Evolutionary conservation across 2,888 invertebrate species (phyloP).

Genomic region (Melinaea menophilus): DNA sequence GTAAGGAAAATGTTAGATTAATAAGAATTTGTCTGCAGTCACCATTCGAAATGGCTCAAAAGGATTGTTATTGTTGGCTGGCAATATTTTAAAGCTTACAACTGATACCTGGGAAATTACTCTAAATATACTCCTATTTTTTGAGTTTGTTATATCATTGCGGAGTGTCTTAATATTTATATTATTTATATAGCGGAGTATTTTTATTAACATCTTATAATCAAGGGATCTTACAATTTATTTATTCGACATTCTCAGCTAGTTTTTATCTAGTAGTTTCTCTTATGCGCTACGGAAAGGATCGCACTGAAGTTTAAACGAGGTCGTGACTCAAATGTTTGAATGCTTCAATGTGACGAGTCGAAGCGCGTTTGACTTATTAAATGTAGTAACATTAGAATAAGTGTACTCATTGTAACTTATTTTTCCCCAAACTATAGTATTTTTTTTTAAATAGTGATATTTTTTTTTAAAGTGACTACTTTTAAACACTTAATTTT

Average conservation of each 20-base stretch:
- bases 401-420: neutral
- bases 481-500: too few species aligned
- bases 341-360: slow-evolving; percentile 1
- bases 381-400: neutral
- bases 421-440: too few species aligned
- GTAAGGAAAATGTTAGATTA: neutral
- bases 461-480: too few species aligned
- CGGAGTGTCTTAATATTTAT: too few species aligned
- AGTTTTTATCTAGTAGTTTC: neutral
- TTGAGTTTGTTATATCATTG: too few species aligned
- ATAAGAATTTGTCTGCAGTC: neutral
- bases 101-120: too few species aligned
- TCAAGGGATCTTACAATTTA: neutral
- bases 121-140: too few species aligned
- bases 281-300: slow-evolving; percentile 1
- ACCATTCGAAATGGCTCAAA: neutral
- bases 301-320: neutral
- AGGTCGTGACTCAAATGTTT: slow-evolving; percentile 1
- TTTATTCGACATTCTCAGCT: neutral
- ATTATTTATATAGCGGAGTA: too few species aligned
- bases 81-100: neutral
- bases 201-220: too few species aligned
- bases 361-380: neutral
- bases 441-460: too few species aligned
- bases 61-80: neutral